Percentiles rank a stretch among this genome's conserved stretches.
These are phyloP conservation scores for Zaprionus inermis DNA, from an alignment of 1,140 invertebrate genomes.

Conservation along the genomic window DNA sequence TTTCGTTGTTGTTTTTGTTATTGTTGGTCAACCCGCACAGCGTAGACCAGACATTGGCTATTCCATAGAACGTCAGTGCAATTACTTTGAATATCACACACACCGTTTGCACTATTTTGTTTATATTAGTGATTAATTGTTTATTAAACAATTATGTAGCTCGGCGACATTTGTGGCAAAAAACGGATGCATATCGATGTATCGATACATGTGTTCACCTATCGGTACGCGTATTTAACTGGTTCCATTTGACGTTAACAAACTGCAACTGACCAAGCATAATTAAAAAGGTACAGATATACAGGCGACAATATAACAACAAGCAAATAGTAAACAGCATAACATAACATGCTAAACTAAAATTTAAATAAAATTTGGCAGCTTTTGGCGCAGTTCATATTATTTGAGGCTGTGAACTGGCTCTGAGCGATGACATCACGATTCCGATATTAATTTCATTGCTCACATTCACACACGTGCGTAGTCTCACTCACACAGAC, in stretches of 20 bases:
- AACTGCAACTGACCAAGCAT: background rate
- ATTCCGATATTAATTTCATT: constrained; percentile 34
- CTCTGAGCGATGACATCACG: constrained; percentile 42
- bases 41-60: background rate
- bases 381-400: background rate
- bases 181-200: constrained; percentile 13
- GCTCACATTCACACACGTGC: constrained; percentile 5
- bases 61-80: constrained; percentile 15
- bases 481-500: background rate
- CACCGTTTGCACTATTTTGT: constrained; percentile 65
- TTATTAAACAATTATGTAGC: constrained; percentile 78
- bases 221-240: constrained; percentile 12
- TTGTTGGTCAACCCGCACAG: constrained; percentile 22
- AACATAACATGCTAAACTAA: background rate
- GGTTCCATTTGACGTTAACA: constrained; percentile 4
- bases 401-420: constrained; percentile 26
- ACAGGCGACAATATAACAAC: background rate
- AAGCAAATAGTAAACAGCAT: background rate
- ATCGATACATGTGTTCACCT: constrained; percentile 44
- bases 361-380: background rate
- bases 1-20: constrained; percentile 36
- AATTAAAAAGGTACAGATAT: background rate
- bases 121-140: constrained; percentile 81
- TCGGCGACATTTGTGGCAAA: constrained; percentile 43
- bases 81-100: constrained; percentile 37